Evolutionary conservation across 2,888 invertebrate genomes (phyloP).

Genomic region (Drosophila leonis): DNA sequence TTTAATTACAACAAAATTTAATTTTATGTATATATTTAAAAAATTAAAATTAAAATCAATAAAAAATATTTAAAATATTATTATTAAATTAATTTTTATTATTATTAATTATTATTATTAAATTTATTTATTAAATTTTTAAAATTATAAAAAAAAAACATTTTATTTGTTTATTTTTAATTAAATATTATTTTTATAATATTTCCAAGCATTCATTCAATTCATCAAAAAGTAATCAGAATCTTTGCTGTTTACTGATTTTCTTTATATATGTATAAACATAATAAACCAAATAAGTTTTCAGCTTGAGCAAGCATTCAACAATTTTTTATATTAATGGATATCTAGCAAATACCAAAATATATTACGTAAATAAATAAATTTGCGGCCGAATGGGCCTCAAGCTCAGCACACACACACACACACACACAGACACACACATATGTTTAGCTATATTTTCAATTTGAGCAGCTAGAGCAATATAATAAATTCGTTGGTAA

Average conservation of each 20-base stretch:
- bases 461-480: conserved; percentile 49
- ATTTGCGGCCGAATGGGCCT: conserved; percentile 34
- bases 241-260: neutral
- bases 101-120: too few species aligned
- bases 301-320: neutral
- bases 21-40: too few species aligned
- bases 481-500: conserved; percentile 70
- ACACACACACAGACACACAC: conserved; percentile 13
- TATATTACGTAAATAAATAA: conserved; percentile 46
- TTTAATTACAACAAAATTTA: too few species aligned
- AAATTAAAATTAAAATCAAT: too few species aligned
- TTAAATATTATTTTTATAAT: too few species aligned
- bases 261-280: neutral
- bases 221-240: neutral
- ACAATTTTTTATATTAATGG: conserved; percentile 2
- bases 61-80: too few species aligned
- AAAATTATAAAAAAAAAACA: too few species aligned
- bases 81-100: too few species aligned
- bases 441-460: conserved; percentile 47
- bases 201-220: neutral
- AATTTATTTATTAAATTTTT: too few species aligned
- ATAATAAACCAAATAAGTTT: conserved; percentile 5
- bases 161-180: too few species aligned
- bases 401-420: conserved; percentile 9
- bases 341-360: conserved; percentile 8